These are phyloP conservation scores for Cerceris ruficornis DNA, from an alignment of 2,888 invertebrate species.

Conservation along the genomic window DNA sequence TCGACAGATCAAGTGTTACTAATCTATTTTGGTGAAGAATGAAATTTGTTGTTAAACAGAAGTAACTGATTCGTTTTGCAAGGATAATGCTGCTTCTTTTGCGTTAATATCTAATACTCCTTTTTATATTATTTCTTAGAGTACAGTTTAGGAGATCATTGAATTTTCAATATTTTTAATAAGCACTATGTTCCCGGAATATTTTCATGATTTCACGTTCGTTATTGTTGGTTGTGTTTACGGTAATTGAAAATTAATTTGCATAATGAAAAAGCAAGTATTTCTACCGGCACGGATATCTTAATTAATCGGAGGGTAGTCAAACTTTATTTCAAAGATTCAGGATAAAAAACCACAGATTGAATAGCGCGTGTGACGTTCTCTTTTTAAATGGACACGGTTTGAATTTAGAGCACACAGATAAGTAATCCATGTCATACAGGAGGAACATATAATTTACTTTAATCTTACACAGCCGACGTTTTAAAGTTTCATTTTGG, in stretches of 20 bases:
- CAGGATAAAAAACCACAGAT: not conserved
- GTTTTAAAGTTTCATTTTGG: slow-evolving; percentile 6
- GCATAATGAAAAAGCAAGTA: too few species aligned
- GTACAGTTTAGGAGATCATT: not conserved
- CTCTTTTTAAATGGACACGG: not conserved
- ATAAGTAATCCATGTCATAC: not conserved
- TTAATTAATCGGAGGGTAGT: not conserved
- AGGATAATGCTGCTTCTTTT: too few species aligned
- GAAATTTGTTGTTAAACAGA: too few species aligned
- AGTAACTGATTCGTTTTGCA: too few species aligned
- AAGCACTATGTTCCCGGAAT: too few species aligned
- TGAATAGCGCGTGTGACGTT: not conserved
- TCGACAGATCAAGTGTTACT: too few species aligned
- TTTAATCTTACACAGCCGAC: slow-evolving; percentile 23
- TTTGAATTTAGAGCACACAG: not conserved
- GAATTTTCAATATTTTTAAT: not conserved
- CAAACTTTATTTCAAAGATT: not conserved
- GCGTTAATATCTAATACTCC: too few species aligned
- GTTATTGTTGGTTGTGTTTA: too few species aligned
- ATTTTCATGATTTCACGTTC: not conserved
- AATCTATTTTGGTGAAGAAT: too few species aligned
- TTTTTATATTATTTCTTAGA: too few species aligned
- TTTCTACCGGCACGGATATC: not conserved
- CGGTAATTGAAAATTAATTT: too few species aligned
- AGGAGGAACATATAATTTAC: not conserved